Percentiles rank a stretch among this genome's conserved stretches.
Evolutionary conservation across 1,140 invertebrate genomes (phyloP).

Genomic region (Drosophila truncata): DNA sequence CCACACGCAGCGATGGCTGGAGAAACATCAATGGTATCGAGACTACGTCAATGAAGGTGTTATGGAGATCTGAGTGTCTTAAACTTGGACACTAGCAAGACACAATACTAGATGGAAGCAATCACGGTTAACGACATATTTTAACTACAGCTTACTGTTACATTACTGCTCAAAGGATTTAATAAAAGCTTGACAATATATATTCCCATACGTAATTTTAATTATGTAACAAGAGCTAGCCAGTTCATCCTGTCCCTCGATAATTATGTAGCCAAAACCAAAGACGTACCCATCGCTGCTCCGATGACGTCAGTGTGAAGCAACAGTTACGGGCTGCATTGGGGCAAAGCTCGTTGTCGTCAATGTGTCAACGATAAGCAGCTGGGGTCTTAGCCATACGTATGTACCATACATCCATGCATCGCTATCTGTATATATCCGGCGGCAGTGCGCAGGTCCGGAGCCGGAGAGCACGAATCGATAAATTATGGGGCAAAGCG

Average conservation of each 20-base stretch:
- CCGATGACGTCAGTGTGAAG: constrained; percentile 53
- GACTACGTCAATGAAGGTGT: constrained; percentile 9
- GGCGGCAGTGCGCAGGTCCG: constrained; percentile 66
- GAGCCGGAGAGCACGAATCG: constrained; percentile 56
- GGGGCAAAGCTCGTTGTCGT: constrained; percentile 49
- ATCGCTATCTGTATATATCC: constrained; percentile 14
- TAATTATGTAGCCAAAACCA: constrained; percentile 11
- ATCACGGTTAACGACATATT: neutral
- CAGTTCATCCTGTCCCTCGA: neutral
- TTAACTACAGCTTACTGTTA: neutral
- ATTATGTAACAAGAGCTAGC: neutral
- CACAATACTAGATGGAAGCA: neutral
- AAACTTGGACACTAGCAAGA: neutral
- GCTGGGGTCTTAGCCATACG: constrained; percentile 16
- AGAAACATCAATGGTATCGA: constrained; percentile 41
- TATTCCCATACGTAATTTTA: neutral
- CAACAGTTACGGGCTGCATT: constrained; percentile 54
- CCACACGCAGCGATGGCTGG: constrained; percentile 9
- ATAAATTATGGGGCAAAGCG: constrained; percentile 78
- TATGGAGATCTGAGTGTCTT: neutral
- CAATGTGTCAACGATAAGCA: constrained; percentile 70
- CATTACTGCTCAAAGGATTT: too few relatives aligned
- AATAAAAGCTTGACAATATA: neutral
- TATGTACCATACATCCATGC: neutral
- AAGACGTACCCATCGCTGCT: constrained; percentile 10